phyloP scores from a whole-genome alignment of 2,888 invertebrate genomes.

The Oscheius sp. region DNA sequence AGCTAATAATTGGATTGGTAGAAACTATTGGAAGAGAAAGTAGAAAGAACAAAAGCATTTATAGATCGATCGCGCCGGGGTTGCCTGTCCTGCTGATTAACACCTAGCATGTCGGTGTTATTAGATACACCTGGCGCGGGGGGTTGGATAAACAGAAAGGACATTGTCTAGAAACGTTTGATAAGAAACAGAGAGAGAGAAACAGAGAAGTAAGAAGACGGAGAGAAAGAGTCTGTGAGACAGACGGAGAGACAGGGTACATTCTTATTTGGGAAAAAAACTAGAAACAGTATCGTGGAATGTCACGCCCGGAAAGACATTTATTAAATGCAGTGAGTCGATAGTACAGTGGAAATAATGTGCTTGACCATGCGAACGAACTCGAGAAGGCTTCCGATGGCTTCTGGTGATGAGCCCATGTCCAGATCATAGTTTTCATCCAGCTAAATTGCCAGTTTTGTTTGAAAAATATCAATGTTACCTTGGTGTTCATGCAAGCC shows the following conservation, averaged over 20 bases:
- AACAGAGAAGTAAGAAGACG: slow-evolving; percentile 4
- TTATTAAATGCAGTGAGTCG: not conserved
- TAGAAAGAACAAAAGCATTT: slow-evolving; percentile 4
- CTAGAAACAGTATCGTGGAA: not conserved
- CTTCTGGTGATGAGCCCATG: not conserved
- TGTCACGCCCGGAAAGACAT: slow-evolving; percentile 2
- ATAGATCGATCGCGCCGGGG: slow-evolving; percentile 1
- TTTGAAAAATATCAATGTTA: not conserved
- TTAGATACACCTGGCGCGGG: too few species aligned
- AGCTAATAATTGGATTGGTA: slow-evolving; percentile 6
- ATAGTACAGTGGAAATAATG: not conserved
- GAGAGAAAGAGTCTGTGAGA: not conserved
- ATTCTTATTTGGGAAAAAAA: not conserved
- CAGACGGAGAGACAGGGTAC: not conserved
- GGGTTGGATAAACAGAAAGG: too few species aligned
- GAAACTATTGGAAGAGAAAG: not conserved
- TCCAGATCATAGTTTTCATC: not conserved
- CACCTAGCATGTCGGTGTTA: not conserved
- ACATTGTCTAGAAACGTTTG: not conserved
- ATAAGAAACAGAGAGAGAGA: slow-evolving; percentile 4
- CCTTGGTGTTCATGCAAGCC: not conserved
- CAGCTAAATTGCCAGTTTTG: not conserved
- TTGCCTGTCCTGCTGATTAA: not conserved
- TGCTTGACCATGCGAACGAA: not conserved
- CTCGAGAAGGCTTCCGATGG: not conserved